A percentile compares a stretch with the other conserved stretches of the same genome.
Conservation (phyloP, 2,797 vertebrate genomes). For the Rousettus madagascariensis region DNA sequence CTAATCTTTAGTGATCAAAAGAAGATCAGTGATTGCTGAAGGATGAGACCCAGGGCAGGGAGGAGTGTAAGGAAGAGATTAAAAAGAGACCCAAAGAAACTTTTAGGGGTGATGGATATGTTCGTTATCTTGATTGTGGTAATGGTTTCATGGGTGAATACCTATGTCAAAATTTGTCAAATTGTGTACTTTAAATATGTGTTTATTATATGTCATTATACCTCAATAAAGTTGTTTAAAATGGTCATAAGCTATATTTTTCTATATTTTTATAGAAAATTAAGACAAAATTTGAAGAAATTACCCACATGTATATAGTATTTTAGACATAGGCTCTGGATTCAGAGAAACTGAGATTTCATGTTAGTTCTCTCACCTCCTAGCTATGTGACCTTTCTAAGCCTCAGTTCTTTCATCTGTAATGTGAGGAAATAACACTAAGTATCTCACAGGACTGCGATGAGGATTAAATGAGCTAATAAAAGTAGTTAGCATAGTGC, state of each 20-base stretch:
- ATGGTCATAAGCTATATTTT: not conserved
- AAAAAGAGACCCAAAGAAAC: not conserved
- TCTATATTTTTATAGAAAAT: not conserved
- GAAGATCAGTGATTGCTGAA: not conserved
- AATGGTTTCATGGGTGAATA: not conserved
- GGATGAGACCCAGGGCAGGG: too few species aligned
- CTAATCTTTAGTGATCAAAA: not conserved
- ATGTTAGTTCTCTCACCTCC: not conserved
- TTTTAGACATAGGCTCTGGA: not conserved
- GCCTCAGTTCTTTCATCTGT: not conserved
- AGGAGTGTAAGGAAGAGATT: not conserved
- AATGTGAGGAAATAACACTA: not conserved
- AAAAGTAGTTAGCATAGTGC: not conserved
- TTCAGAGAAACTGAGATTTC: constrained; percentile 14
- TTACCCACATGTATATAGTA: not conserved
- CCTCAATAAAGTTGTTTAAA: not conserved
- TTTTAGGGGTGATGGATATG: not conserved
- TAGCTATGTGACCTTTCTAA: constrained; percentile 9
- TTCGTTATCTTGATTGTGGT: not conserved
- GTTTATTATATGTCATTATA: not conserved
- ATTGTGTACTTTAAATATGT: not conserved
- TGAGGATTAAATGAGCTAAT: not conserved
- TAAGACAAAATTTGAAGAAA: constrained; percentile 1
- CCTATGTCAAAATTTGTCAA: not conserved
- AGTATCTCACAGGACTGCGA: not conserved